Percentiles rank a stretch among this genome's conserved stretches.
Evolutionary conservation across 2,888 invertebrate species (phyloP).

Genomic region (Phasia obesa): DNA sequence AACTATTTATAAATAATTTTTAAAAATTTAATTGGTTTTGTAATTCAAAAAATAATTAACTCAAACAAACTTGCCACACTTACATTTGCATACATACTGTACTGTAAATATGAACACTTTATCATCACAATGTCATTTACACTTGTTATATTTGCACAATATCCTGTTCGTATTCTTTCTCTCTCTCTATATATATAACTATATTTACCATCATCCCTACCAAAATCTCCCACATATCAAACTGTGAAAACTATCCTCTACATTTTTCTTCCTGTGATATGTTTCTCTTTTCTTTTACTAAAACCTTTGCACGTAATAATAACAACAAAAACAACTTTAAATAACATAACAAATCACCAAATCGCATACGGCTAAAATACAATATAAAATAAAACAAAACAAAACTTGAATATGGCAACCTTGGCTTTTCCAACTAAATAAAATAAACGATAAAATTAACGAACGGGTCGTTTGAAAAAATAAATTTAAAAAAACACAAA

Average conservation of each 20-base stretch:
- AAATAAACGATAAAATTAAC: not conserved
- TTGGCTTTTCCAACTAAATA: conserved; percentile 34
- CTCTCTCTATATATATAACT: not conserved
- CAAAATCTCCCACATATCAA: conserved; percentile 13
- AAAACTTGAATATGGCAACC: conserved; percentile 59
- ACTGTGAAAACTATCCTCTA: conserved; percentile 32
- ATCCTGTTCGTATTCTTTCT: conserved; percentile 41
- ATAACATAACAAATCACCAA: conserved; percentile 20
- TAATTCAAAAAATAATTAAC: conserved; percentile 29
- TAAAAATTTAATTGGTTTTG: conserved; percentile 37
- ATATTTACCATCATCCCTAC: conserved; percentile 14
- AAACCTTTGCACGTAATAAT: conserved; percentile 50
- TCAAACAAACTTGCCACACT: conserved; percentile 40
- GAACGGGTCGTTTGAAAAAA: conserved; percentile 16
- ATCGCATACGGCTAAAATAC: conserved; percentile 30
- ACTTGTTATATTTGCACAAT: conserved; percentile 43
- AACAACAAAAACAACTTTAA: conserved; percentile 58
- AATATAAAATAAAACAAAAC: conserved; percentile 28
- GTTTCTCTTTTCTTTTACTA: conserved; percentile 24
- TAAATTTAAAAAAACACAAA: conserved; percentile 18
- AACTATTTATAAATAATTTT: conserved; percentile 18
- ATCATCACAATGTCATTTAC: conserved; percentile 57
- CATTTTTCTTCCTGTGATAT: conserved; percentile 16
- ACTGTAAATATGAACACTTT: conserved; percentile 48
- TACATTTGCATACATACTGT: conserved; percentile 27